Percentiles rank a stretch among this genome's conserved stretches.
Conservation (phyloP, 2,113 vertebrate species). For the Scalopus aquaticus region DNA sequence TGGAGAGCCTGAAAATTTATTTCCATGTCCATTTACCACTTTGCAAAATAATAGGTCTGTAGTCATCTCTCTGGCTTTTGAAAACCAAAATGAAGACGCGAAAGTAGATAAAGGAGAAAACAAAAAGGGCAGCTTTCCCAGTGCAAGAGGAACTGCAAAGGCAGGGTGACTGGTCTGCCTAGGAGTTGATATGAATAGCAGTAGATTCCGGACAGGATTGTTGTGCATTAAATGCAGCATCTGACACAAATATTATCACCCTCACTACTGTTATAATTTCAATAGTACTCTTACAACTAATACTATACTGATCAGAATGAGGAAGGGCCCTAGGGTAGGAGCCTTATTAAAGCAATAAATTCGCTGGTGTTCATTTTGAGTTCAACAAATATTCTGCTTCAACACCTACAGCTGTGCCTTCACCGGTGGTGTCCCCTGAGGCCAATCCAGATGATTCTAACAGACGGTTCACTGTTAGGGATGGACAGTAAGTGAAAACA, state of each 20-base stretch:
- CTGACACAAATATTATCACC: neutral
- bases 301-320: neutral
- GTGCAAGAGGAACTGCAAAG: neutral
- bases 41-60: neutral
- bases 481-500: neutral
- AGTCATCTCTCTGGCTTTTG: neutral
- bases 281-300: neutral
- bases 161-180: neutral
- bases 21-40: neutral
- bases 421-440: fast-evolving
- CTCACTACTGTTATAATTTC: neutral
- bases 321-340: neutral
- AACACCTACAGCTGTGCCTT: fast-evolving
- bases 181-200: too few relatives aligned
- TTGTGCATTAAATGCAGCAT: neutral
- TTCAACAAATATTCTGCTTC: neutral
- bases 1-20: neutral
- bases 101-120: neutral
- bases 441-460: neutral
- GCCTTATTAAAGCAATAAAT: neutral
- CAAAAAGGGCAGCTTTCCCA: neutral
- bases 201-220: neutral
- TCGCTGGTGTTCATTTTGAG: neutral
- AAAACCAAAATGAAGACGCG: neutral
- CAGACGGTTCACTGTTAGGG: neutral